Evolutionary conservation across 2,797 vertebrate genomes (phyloP).

Genomic region (Knipowitschia caucasica): DNA sequence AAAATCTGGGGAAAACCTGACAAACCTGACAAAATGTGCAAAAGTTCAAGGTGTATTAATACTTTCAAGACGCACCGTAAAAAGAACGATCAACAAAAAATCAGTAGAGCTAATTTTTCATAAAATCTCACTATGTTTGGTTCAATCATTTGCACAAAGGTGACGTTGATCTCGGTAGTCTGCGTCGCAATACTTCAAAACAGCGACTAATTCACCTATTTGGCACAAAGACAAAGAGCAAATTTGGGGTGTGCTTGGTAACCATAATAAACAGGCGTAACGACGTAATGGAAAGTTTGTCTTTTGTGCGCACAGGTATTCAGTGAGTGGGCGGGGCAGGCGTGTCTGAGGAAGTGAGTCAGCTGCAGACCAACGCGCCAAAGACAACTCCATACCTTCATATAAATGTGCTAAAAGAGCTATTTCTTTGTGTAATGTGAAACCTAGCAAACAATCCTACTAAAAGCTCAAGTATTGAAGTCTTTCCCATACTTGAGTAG

Average conservation of each 20-base stretch:
- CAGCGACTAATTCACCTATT: neutral
- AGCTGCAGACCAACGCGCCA: constrained; percentile 9
- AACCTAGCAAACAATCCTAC: too few species aligned
- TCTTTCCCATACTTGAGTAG: too few species aligned
- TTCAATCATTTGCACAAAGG: neutral
- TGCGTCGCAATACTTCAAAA: neutral
- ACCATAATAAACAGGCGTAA: constrained; percentile 39
- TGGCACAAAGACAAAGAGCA: constrained; percentile 1
- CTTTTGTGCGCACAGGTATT: constrained; percentile 30
- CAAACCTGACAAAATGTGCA: too few species aligned
- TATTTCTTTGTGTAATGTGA: too few species aligned
- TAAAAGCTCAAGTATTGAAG: too few species aligned
- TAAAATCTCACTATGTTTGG: neutral
- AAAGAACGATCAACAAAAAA: too few species aligned
- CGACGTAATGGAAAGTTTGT: constrained; percentile 37
- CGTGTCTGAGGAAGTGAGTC: constrained; percentile 52
- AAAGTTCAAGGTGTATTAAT: too few species aligned
- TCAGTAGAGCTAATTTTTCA: too few species aligned
- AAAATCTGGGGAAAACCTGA: too few species aligned
- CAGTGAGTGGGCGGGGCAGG: constrained; percentile 49
- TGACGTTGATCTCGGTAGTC: neutral
- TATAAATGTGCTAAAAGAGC: too few species aligned
- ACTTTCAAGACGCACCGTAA: too few species aligned
- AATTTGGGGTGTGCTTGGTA: constrained; percentile 21
- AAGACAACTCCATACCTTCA: constrained; percentile 5